Evolutionary conservation across 2,888 invertebrate genomes (phyloP), one percentile per base, ranked within the genome.

Genomic region (Spilarctia lutea): DNA sequence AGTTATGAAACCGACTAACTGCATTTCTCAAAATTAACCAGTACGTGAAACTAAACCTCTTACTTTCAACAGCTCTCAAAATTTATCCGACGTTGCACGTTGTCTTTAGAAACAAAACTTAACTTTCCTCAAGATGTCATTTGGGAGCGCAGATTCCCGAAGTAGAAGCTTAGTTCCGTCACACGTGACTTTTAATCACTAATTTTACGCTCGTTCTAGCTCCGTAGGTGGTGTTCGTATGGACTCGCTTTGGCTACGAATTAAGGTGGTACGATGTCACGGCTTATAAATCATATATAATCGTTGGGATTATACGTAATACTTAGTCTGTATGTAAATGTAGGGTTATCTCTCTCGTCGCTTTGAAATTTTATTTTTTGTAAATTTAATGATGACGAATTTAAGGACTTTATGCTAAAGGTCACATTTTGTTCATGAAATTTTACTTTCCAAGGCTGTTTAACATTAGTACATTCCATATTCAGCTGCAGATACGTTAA

Each of bases 121-220:
- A 83, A 83, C 72, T 80, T 79, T 78, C 65, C 33, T 69, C 68
- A 81, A 83, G 78, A 78, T 74, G 79, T 72, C 82, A 72, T 79
- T 76, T 72, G 84, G 83, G 88, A 85, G 78, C 78, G 73, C 86
- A 88, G 87, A 88, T 86, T 85, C 86, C 85, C 86, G 69, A 84
- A 87, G 84, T 86, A 85, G 83, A 76, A 87, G 86, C 84, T 79
- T 83, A 86, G 85, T 79, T 84, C 86, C 82, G 83, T 84, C 86
- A 85, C 87, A 93, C 91, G 91, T 93, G 93, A 92, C 92, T 92
- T 91, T 91, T 94, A 94, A 94, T 94, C 93, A 93, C 91, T 93
- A 94, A 95, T 94, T 94, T 94, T 90, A 92, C 92, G 94, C 89
- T 92, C 90, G 90, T 90, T 91, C 91, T 91, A 88, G 89, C 89